Evolutionary conservation across 1,140 invertebrate species (phyloP).

Genomic region (Drosophila insularis): DNA sequence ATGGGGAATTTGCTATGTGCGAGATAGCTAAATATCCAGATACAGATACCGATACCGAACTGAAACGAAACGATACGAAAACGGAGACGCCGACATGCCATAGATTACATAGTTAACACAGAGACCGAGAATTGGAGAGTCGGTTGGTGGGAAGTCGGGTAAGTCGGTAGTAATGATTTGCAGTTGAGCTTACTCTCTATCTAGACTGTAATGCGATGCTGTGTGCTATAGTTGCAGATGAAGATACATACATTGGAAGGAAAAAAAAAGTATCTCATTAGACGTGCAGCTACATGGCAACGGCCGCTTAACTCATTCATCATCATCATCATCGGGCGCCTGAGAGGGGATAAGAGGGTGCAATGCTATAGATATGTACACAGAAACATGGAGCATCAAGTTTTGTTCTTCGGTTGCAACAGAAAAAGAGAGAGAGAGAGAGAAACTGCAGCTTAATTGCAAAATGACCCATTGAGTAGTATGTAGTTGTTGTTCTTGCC

Average conservation of each 20-base stretch:
- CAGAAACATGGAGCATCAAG: constrained; percentile 1
- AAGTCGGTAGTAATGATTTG: constrained; percentile 49
- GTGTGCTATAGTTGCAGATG: constrained; percentile 37
- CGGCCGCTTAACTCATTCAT: constrained; percentile 78
- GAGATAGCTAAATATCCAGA: constrained; percentile 36
- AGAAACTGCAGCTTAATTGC: constrained; percentile 68
- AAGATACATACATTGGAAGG: constrained; percentile 39
- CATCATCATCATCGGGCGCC: constrained; percentile 61
- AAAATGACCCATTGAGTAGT: constrained; percentile 68
- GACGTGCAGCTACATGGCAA: constrained; percentile 69
- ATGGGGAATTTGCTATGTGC: constrained; percentile 48
- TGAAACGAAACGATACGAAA: not conserved
- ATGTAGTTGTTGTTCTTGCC: constrained; percentile 24
- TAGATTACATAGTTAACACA: constrained; percentile 71
- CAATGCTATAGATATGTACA: constrained; percentile 13
- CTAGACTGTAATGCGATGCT: constrained; percentile 9
- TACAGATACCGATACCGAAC: constrained; percentile 26
- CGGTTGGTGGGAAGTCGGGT: not conserved
- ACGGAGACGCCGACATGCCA: constrained; percentile 57
- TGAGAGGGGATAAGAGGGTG: not conserved
- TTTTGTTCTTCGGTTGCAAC: not conserved
- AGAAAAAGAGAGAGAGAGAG: constrained; percentile 32
- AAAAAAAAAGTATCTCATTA: constrained; percentile 76
- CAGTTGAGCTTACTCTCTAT: constrained; percentile 35
- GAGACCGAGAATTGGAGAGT: constrained; percentile 16